phyloP scores from a whole-genome alignment of 2,888 invertebrate genomes.

The Phasia obesa region DNA sequence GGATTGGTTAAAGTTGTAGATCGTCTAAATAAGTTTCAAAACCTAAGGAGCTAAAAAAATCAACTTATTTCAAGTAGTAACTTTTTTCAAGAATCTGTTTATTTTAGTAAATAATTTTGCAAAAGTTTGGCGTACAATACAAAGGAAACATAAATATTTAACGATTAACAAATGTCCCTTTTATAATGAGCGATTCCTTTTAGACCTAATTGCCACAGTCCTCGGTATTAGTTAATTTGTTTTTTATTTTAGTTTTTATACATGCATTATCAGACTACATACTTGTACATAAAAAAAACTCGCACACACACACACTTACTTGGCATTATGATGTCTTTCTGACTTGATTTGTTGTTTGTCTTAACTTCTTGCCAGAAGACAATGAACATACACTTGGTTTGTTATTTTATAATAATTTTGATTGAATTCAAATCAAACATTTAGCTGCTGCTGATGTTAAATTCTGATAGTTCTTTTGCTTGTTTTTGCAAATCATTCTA shows the following conservation, averaged over 20 bases:
- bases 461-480: conserved; percentile 55
- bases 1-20: conserved; percentile 13
- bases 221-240: neutral
- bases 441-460: conserved; percentile 65
- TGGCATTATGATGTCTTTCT: conserved; percentile 46
- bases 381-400: conserved; percentile 57
- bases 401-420: conserved; percentile 76
- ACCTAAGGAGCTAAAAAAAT: neutral
- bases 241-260: too few relatives aligned
- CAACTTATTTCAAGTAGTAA: conserved; percentile 32
- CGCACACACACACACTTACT: neutral
- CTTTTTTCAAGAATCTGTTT: conserved; percentile 6
- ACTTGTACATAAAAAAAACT: neutral
- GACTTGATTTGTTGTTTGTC: conserved; percentile 57
- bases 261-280: neutral
- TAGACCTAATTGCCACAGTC: conserved; percentile 52
- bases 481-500: conserved; percentile 46
- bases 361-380: conserved; percentile 50
- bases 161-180: conserved; percentile 61
- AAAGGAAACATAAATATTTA: conserved; percentile 69
- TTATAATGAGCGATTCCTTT: conserved; percentile 57
- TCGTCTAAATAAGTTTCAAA: neutral
- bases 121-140: conserved; percentile 36
- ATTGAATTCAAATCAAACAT: conserved; percentile 81
- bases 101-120: conserved; percentile 23